Evolutionary conservation across 64 coral and sea anemone species (phyloP), one percentile per base, ranked within the genome.

Genomic region (Montipora efflorescens): DNA sequence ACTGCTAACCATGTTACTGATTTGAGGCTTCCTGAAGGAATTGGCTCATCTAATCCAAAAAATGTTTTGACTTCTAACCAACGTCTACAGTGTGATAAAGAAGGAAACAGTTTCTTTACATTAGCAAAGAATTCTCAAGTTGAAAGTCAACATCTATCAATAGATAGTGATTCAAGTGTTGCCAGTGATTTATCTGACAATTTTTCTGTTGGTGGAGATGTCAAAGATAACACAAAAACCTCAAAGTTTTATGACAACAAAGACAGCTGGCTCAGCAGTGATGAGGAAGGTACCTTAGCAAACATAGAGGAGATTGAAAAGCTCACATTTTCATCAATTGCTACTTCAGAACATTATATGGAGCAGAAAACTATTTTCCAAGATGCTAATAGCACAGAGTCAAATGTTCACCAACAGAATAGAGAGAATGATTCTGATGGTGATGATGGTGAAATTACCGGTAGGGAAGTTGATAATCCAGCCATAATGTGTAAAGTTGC

Each of bases 201-300:
- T 69, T 21, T 68, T 78, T 81, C 88, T 28, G 87, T 84, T 4
- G 77, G 28, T 48, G 86, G 93, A 71, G 76, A 80, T 15, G 19
- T 95, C 25, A 75, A 86, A 55, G 87, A 90, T 43, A 95, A 90
- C 59, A 77, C 73, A 5, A 90, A 78, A 57, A 78, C 67, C 15
- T 75, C 51, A 15, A 64, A 15, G 55, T 95, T 79, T 71, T 82
- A 83, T 88, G 80, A 95, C 46, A 82, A 85, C 9, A 89, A 83
- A 89, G 96, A 97, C 67, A 95, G 96, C 46, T 97, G 93, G 93
- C 68, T 97, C 18, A 95, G 96, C 76, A 95, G 90, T 73, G 82
- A 90, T 75, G 95, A 97, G 21, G 89, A 93, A 87, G 88, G 82
- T 1, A 72, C 18, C 28, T 2, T 66, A 71, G 7, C 4, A 50